Evolutionary conservation across 2,888 invertebrate genomes (phyloP), one percentile per base, ranked within the genome.

Genomic region (Invenusta paracnida): DNA sequence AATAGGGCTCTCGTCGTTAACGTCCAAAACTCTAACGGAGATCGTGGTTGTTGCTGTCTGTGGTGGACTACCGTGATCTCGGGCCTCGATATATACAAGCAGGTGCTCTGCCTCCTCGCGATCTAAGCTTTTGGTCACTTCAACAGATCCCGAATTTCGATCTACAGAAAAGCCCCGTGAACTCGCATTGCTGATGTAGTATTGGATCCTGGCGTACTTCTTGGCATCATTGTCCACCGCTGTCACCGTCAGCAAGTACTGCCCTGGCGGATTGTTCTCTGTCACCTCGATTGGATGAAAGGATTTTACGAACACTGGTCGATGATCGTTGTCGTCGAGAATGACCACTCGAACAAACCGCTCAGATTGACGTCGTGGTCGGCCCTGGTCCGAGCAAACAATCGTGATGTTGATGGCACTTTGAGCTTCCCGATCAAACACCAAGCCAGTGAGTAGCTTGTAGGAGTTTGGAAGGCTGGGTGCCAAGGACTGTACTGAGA

Each of bases 141-240:
- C 11, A 2, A 73, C 73, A 5, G 73, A 5, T 25, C 73, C 73
- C 2, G 73, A 13, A 25, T 73, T 73, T 23, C 23, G 5, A 23
- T 73, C 23, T 25, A 73, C 73, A 23, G 25, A 73, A 73, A 73
- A 73, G 11, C 48, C 66, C 0, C 30, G 30, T 23, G 83, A n/a
- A 25, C 25, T 66, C 30, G 29, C 27, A 31, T 31, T 73, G 27
- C 73, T 31, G 2, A 83, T 29, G 30, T 0, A 30, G 83, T 83
- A 83, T n/a, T 0, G 17, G 29, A 83, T 83, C 30, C 27, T 29
- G 29, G 30, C n/a, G 83, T 23, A 48, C 28, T 83, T 30, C 0
- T 66, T 66, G 29, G 83, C 5, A 29, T 83, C 83, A 29, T 31
- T 66, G 27, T 83, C 83, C 0, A 30, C 2, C 17, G 83, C 83